phyloP scores from a whole-genome alignment of 2,113 vertebrate genomes.

The Neofelis nebulosa region DNA sequence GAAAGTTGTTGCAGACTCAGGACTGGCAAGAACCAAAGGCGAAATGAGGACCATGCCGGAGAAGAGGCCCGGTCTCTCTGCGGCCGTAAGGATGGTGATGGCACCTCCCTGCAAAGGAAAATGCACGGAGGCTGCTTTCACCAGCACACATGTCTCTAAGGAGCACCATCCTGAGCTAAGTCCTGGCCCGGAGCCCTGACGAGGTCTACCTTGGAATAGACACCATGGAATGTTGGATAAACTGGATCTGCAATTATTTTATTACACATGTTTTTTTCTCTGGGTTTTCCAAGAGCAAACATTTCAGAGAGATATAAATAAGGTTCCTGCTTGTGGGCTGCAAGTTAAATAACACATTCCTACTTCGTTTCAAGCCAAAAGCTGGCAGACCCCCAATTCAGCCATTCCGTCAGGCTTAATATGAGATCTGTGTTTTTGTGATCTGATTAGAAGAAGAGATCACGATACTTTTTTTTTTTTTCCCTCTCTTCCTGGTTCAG shows the following conservation, averaged over 20 bases:
- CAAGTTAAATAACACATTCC: constrained; percentile 41
- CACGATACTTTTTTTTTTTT: neutral
- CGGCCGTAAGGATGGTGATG: constrained; percentile 93
- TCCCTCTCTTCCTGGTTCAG: neutral
- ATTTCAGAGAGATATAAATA: neutral
- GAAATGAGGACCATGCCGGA: constrained; percentile 93
- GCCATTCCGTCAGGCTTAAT: rapidly evolving
- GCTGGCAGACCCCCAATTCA: neutral
- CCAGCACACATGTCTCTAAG: rapidly evolving
- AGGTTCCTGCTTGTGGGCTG: constrained; percentile 15
- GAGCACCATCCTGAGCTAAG: rapidly evolving
- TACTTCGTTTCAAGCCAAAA: neutral
- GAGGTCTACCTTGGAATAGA: neutral
- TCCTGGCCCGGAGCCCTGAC: neutral
- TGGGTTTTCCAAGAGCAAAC: neutral
- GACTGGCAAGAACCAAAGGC: constrained; percentile 93
- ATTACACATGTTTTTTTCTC: neutral
- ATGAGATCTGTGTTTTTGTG: neutral
- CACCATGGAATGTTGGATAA: neutral
- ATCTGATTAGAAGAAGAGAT: neutral
- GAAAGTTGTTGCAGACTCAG: constrained; percentile 94
- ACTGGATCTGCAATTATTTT: constrained; percentile 43
- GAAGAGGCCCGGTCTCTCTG: constrained; percentile 91
- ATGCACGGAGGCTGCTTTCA: neutral
- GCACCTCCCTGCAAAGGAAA: constrained; percentile 92